A percentile compares a stretch with the other conserved stretches of the same genome.
Conservation (phyloP, 2,797 vertebrate species). For the Podargus strigoides region DNA sequence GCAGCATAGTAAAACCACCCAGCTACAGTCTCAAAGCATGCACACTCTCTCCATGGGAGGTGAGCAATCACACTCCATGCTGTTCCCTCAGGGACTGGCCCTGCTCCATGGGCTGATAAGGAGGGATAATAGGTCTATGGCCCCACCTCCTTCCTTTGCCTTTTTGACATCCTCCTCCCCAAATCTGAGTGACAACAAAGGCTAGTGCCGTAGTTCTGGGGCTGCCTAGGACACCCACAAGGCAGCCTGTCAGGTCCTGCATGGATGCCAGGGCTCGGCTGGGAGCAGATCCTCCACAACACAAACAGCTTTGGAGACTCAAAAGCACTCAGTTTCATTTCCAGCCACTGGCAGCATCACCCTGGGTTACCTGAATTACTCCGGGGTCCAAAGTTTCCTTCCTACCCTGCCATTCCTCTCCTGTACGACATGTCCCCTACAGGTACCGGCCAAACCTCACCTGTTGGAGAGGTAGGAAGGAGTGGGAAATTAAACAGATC, state of each 20-base stretch:
- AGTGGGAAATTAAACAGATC: neutral
- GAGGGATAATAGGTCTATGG: conserved; percentile 31
- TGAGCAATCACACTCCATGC: conserved; percentile 14
- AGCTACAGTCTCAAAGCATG: conserved; percentile 47
- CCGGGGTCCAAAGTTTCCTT: neutral
- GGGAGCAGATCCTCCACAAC: neutral
- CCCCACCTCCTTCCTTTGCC: conserved; percentile 35
- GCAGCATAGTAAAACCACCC: conserved; percentile 56
- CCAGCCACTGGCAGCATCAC: neutral
- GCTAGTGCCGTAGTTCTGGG: neutral
- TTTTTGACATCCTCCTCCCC: conserved; percentile 52
- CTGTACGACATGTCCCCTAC: neutral
- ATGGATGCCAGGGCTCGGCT: neutral
- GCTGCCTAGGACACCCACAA: conserved; percentile 47
- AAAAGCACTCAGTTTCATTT: neutral
- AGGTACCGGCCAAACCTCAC: neutral
- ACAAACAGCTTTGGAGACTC: neutral
- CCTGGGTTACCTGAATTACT: neutral
- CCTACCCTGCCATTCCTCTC: neutral
- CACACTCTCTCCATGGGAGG: conserved; percentile 57
- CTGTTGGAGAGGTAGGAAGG: neutral
- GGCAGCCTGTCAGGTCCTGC: conserved; percentile 38
- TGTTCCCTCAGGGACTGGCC: conserved; percentile 61
- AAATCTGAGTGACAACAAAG: conserved; percentile 47
- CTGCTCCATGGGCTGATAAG: conserved; percentile 30